phyloP scores from a whole-genome alignment of 2,888 invertebrate species.

The Danaus chrysippus region DNA sequence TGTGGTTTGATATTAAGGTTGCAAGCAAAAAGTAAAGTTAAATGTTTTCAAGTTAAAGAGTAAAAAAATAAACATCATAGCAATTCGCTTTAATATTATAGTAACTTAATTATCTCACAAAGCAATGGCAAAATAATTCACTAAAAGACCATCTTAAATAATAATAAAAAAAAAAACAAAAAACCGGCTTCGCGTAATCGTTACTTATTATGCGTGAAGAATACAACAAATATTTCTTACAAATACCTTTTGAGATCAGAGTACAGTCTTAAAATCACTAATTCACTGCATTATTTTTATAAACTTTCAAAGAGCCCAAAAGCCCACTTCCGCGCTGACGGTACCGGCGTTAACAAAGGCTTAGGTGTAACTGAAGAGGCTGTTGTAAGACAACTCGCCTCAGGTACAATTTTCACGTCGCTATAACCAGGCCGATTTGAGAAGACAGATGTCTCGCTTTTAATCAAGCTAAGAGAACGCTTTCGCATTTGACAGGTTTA shows the following conservation, averaged over 20 bases:
- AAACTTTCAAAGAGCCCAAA: conserved; percentile 25
- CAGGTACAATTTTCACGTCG: conserved; percentile 68
- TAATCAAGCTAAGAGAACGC: conserved; percentile 12
- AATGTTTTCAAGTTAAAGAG: too few species aligned
- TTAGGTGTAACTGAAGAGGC: conserved; percentile 59
- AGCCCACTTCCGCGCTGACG: conserved; percentile 23
- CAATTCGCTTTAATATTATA: too few species aligned
- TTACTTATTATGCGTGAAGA: conserved; percentile 32
- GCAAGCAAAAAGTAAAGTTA: too few species aligned
- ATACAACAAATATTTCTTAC: conserved; percentile 21
- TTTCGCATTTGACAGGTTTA: conserved; percentile 36
- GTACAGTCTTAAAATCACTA: conserved; percentile 52
- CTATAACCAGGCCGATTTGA: conserved; percentile 46
- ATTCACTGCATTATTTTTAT: conserved; percentile 55
- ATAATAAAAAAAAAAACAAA: conserved; percentile 42
- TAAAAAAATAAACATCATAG: too few species aligned
- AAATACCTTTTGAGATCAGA: conserved; percentile 56
- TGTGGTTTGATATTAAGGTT: too few species aligned
- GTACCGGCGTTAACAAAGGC: conserved; percentile 46
- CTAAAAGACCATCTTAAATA: conserved; percentile 41
- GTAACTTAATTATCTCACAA: conserved; percentile 3
- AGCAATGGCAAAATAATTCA: conserved; percentile 35
- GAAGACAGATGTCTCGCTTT: conserved; percentile 33
- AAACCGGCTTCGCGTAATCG: conserved; percentile 45
- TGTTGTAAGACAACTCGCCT: conserved; percentile 51